These are phyloP conservation scores for Ornithoptera priamus DNA, from an alignment of 2,888 invertebrate species.

Conservation along the genomic window DNA sequence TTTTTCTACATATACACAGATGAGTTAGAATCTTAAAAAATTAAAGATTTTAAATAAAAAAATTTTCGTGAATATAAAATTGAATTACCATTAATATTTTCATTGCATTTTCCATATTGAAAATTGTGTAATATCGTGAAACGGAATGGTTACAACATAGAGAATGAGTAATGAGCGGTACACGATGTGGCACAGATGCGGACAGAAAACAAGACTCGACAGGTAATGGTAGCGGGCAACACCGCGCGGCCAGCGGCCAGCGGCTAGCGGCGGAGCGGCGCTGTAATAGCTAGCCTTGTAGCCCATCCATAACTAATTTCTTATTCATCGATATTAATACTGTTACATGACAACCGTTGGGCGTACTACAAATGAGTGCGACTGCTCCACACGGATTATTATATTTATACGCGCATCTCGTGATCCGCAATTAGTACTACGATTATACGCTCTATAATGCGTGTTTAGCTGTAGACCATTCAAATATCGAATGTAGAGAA, in stretches of 20 bases:
- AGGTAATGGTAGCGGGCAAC: slow-evolving; percentile 63
- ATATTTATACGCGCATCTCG: slow-evolving; percentile 75
- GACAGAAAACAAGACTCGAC: slow-evolving; percentile 63
- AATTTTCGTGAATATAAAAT: no score
- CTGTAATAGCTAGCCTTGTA: slow-evolving; percentile 74
- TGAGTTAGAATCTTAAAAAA: no score
- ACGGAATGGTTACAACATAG: slow-evolving; percentile 34
- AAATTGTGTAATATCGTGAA: slow-evolving; percentile 6
- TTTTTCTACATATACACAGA: no score
- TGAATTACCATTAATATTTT: no score
- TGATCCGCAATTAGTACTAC: slow-evolving; percentile 72
- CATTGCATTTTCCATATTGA: no score
- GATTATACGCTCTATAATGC: slow-evolving; percentile 43
- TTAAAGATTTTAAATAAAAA: no score
- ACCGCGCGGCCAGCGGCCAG: slow-evolving; percentile 40
- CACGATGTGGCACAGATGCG: slow-evolving; percentile 60
- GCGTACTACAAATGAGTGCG: slow-evolving; percentile 73
- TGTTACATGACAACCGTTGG: slow-evolving; percentile 75
- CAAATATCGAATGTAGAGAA: slow-evolving; percentile 13
- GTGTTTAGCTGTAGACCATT: slow-evolving; percentile 24
- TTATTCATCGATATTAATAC: slow-evolving; percentile 79
- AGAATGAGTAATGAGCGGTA: slow-evolving; percentile 51
- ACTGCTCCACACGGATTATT: slow-evolving; percentile 64
- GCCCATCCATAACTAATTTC: slow-evolving; percentile 77
- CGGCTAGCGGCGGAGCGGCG: slow-evolving; percentile 50